These are phyloP conservation scores for Drosophila cognata DNA, from an alignment of 2,888 invertebrate species.

Conservation along the genomic window DNA sequence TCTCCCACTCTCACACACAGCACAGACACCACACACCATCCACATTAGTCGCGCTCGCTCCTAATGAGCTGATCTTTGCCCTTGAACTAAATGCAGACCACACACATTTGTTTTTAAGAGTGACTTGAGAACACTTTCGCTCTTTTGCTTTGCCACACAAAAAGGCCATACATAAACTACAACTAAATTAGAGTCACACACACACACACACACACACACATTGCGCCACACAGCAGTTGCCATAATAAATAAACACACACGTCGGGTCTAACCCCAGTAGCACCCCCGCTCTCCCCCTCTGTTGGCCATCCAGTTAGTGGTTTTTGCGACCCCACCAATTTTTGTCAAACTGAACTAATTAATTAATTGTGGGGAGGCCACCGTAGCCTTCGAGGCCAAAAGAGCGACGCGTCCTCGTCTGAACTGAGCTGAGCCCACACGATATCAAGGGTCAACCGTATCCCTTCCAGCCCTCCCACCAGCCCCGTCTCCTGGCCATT, in stretches of 20 bases:
- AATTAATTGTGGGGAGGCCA: constrained; percentile 81
- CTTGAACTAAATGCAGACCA: constrained; percentile 1
- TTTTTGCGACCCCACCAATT: constrained; percentile 75
- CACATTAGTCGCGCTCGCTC: not conserved
- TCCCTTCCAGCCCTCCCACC: constrained; percentile 1
- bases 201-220: constrained; percentile 12
- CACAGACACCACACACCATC: constrained; percentile 1
- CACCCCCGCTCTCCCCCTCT: not conserved
- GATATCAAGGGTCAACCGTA: constrained; percentile 32
- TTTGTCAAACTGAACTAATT: constrained; percentile 83
- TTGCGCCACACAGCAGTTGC: constrained; percentile 45
- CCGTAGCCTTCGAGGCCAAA: constrained; percentile 57
- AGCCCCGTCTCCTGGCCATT: not conserved
- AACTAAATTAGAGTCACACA: constrained; percentile 20
- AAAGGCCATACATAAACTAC: constrained; percentile 20
- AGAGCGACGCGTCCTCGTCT: constrained; percentile 34
- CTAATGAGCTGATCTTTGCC: constrained; percentile 5
- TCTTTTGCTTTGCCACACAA: not conserved
- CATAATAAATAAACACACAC: constrained; percentile 72
- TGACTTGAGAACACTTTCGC: constrained; percentile 4
- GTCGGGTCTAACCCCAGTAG: constrained; percentile 48
- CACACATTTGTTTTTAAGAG: constrained; percentile 11
- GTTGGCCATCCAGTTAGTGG: constrained; percentile 16
- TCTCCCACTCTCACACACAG: not conserved
- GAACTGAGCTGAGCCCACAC: constrained; percentile 16